Evolutionary conservation across 2,888 invertebrate genomes (phyloP), one percentile per base, ranked within the genome.

Genomic region (Rhagium mordax): DNA sequence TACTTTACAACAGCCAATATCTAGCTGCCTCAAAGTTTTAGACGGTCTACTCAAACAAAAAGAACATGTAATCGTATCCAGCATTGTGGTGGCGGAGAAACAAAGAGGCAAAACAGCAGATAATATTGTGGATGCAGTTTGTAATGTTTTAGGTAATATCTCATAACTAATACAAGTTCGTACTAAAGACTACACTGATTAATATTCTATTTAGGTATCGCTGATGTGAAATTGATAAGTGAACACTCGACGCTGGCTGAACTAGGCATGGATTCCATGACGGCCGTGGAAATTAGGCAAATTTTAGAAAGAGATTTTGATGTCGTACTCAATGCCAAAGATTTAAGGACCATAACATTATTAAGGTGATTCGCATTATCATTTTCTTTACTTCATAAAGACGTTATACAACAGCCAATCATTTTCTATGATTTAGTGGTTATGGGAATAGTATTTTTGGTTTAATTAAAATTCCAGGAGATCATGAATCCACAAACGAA

Each of bases 261-360:
- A 86, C 89, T 98, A 76, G 98, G 98, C 41, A 95, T 98, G 93
- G 98, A 98, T 88, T 98, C 98, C 1, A 93, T 98, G 90, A 98
- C 97, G 96, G 96, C 96, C 0, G 96, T 98, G 0, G 98, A 98
- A 88, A 96, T 98, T 79, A 98, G 97, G 81, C 97, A 97, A 87
- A 94, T 94, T 0, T 87, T 98, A 1, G 97, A 98, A 86, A 90
- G 96, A 81, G 95, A 96, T 85, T 97, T 94, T 84, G 96, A 98
- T 84, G 89, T 98, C 66, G 93, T 93, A 85, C 89, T 98, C 5
- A 93, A 96, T 0, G 93, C 96, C 4, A 94, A 96, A 84, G 97
- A 97, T 80, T 93, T 98, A 70, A 91, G 97, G 59, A 91, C 91
- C 0, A 87, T 97, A 27, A 96, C 95, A 0, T 93, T 97, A 78